phyloP scores from a whole-genome alignment of 2,797 vertebrate genomes.

The Enteromius thamalakanensis region DNA sequence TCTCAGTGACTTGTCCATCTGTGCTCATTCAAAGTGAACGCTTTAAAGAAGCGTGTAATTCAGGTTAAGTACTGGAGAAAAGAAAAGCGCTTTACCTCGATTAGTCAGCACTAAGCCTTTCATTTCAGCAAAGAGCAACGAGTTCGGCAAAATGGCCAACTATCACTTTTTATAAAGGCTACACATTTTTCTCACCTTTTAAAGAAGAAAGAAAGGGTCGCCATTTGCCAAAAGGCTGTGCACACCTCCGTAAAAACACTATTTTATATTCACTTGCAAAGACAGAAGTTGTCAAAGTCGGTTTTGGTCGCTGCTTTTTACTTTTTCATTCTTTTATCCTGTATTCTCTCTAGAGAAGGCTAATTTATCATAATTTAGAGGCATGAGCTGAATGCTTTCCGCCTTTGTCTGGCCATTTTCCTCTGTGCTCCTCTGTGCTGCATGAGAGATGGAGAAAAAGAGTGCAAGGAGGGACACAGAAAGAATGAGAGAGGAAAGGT shows the following conservation, averaged over 20 bases:
- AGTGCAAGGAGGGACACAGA: slow-evolving; percentile 20
- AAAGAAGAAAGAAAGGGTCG: slow-evolving; percentile 27
- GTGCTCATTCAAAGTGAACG: slow-evolving; percentile 23
- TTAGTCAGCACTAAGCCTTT: slow-evolving; percentile 40
- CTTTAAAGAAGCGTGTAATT: slow-evolving; percentile 45
- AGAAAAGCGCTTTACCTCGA: slow-evolving; percentile 36
- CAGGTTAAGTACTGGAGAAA: slow-evolving; percentile 45
- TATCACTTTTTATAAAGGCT: slow-evolving; percentile 32
- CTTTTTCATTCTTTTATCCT: slow-evolving; percentile 62
- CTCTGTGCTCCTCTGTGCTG: slow-evolving; percentile 32
- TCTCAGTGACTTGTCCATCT: slow-evolving; percentile 13
- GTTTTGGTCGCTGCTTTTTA: slow-evolving; percentile 65
- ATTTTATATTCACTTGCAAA: slow-evolving; percentile 41
- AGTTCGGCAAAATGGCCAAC: slow-evolving; percentile 30
- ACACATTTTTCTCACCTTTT: slow-evolving; percentile 39
- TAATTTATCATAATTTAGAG: slow-evolving; percentile 68
- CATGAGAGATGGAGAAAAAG: slow-evolving; percentile 18
- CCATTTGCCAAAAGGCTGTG: slow-evolving; percentile 57
- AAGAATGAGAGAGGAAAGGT: slow-evolving; percentile 44
- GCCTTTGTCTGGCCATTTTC: slow-evolving; percentile 59
- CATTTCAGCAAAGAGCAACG: slow-evolving; percentile 24
- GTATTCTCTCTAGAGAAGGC: slow-evolving; percentile 60
- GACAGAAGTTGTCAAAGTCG: slow-evolving; percentile 62
- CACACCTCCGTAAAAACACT: slow-evolving; percentile 59
- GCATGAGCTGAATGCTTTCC: slow-evolving; percentile 62